Base-by-base conservation (phyloP, 2,888 invertebrate species). In the Timema cristinae region DNA sequence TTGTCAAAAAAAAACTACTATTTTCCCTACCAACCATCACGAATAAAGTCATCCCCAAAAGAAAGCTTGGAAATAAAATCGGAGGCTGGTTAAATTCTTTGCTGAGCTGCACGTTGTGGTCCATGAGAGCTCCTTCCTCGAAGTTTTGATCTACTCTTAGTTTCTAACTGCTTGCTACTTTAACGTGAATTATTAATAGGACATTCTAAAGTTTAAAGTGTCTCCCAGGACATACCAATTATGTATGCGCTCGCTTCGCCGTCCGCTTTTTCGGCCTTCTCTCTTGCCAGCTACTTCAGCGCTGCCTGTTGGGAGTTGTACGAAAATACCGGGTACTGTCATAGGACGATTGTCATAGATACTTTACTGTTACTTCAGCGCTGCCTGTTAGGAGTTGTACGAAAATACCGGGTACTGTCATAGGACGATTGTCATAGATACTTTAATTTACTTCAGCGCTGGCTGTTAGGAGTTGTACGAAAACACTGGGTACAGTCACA, bases 181-280 rank as follows among this genome's bases (percentile, higher is more conserved):
- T 32, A 32, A 32, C 67, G 66, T 73, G 72, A 75, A 75, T 73
- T 75, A 75, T 75, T 75, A 74, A 75, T 70, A 69, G 69, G 71
- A 72, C 75, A 71, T 74, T 74, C 74, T 71, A 71, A 70, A 70
- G 70, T 70, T 63, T 75, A 73, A 75, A 75, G 73, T 73, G 75
- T 72, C 75, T 75, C 75, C 51, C 70, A 72, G 73, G 73, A 71
- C 71, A 72, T 69, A 73, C 73, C 73, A 75, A 75, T 75, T 75
- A 75, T 75, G 73, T 71, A 75, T 75, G 75, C 71, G 68, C 70
- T 50, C 66, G 66, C 32, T 32, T 32, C 32, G 32, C 32, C 32
- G 32, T 32, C 32, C 32, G 32, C 32, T 32, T 32, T 32, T 32
- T 32, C 32, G 32, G 32, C 66, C 52, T 67, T 68, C 68, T 71